Evolutionary conservation across 2,797 vertebrate species (phyloP).

Genomic region (Xenops minutus): DNA sequence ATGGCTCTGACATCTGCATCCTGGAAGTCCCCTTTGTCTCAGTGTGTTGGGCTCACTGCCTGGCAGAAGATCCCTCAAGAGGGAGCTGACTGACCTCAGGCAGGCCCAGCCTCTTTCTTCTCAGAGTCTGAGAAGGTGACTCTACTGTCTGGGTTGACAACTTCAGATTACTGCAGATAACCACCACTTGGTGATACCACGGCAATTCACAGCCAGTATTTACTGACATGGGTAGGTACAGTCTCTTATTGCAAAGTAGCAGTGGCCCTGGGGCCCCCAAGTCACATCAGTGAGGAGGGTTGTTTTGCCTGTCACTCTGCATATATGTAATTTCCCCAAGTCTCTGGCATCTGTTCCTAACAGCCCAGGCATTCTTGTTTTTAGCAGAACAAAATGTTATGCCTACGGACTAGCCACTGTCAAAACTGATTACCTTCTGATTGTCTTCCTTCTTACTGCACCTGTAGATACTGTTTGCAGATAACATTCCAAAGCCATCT

Average conservation of each 20-base stretch:
- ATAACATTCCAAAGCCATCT: background rate
- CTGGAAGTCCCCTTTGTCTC: background rate
- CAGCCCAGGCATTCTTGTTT: background rate
- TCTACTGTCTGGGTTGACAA: background rate
- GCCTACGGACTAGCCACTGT: conserved; percentile 30
- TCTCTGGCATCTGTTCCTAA: conserved; percentile 46
- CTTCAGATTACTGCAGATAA: background rate
- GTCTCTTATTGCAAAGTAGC: background rate
- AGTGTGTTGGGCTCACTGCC: background rate
- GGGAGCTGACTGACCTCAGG: background rate
- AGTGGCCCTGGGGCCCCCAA: background rate
- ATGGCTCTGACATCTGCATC: background rate
- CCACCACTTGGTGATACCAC: background rate
- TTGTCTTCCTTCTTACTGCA: background rate
- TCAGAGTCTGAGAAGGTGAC: background rate
- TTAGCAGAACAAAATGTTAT: conserved; percentile 21
- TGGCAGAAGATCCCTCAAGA: background rate
- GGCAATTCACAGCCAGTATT: background rate
- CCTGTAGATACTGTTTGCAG: conserved; percentile 1
- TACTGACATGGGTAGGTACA: background rate
- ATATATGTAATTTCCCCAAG: background rate
- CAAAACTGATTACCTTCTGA: conserved; percentile 3
- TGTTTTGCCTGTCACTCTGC: conserved; percentile 45
- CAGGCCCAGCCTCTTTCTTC: background rate
- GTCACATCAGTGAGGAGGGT: background rate